Evolutionary conservation across 2,797 vertebrate genomes (phyloP).

Genomic region (Sebastes ruberrimus): DNA sequence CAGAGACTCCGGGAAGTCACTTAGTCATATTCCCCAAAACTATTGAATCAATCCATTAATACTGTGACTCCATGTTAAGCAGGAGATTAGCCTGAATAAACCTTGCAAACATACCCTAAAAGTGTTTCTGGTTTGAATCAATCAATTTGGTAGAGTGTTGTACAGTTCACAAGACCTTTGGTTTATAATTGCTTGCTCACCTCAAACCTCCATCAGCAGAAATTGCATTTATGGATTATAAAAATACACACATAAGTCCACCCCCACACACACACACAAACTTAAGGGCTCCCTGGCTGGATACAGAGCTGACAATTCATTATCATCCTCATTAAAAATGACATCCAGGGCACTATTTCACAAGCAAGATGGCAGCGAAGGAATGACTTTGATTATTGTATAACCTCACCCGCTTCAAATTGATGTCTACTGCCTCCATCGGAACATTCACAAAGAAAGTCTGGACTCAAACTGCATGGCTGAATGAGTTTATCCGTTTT

Average conservation of each 20-base stretch:
- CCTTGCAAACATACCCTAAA: not conserved
- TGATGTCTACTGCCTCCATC: not conserved
- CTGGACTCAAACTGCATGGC: not conserved
- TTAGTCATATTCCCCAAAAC: not conserved
- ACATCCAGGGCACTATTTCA: not conserved
- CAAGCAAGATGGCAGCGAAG: not conserved
- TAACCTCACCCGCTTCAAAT: not conserved
- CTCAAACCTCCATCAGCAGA: not conserved
- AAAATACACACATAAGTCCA: not conserved
- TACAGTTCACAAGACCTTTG: not conserved
- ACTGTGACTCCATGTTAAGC: not conserved
- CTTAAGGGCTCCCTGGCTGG: not conserved
- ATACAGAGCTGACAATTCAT: not conserved
- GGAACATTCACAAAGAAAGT: not conserved
- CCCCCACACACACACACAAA: not conserved
- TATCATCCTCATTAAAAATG: not conserved
- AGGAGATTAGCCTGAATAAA: not conserved
- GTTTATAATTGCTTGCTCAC: not conserved
- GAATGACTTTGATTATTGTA: not conserved
- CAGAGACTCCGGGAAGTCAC: no score
- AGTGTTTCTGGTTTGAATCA: not conserved
- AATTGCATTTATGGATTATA: not conserved
- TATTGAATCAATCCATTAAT: not conserved
- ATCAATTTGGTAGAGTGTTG: not conserved
- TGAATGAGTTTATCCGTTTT: not conserved